Evolutionary conservation across 2,797 vertebrate species (phyloP), one percentile per base, ranked within the genome.

Genomic region (Tamandua tetradactyla): DNA sequence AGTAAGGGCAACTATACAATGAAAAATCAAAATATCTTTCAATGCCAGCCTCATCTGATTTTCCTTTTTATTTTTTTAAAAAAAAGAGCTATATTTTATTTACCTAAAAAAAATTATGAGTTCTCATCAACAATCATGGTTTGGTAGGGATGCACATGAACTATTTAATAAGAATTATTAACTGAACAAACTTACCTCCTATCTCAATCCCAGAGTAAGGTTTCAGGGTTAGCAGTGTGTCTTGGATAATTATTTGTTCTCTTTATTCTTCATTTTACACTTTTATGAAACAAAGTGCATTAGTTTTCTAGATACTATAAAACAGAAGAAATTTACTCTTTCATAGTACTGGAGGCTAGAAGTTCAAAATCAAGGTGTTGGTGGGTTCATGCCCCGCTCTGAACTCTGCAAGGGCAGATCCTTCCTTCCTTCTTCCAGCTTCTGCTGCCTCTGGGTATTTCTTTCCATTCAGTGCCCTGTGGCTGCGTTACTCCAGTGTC

Each of bases 161-260:
- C 55, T 83, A 17, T 68, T 94, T 95, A 80, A 75, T 93, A 88
- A 75, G 59, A 94, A 81, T 95, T 94, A 40, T 83, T 80, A 95
- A 66, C n/a, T 64, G 42, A 71, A 79, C 20, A 64, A 76, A 27
- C 92, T 92, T 82, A 78, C 74, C 52, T 92, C 40, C 23, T 91
- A 3, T 49, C 61, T 76, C 4, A 35, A 40, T 27, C 68, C 68
- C 23, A 79, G n/a, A 90, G 40, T 30, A 81, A 83, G 52, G n/a
- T 66, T 49, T 91, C 44, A 72, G 68, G 92, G 90, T 32, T 4
- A 93, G 27, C 47, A 40, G 3, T 42, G 7, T 84, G 42, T 69
- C 44, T 68, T 74, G 62, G 44, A 47, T 55, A 78, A 44, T 89
- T 96, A 78, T 79, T 78, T 87, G 9, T 71, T 44, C 27, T 59